These are phyloP conservation scores for Scrobipalpa atriplicella DNA, from an alignment of 2,888 invertebrate genomes.

Conservation along the genomic window DNA sequence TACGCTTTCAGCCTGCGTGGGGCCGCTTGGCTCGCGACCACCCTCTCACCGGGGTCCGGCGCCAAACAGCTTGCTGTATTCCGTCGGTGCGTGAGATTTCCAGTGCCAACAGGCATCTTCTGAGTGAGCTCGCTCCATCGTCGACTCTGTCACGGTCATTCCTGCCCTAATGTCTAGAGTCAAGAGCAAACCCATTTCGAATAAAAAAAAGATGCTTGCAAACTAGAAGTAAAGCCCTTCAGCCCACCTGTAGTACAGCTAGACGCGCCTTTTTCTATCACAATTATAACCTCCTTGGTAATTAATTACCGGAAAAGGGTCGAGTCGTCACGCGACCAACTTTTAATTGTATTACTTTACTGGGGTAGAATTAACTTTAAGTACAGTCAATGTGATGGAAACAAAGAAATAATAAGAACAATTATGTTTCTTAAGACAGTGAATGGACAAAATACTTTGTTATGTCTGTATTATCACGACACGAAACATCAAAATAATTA, in stretches of 20 bases:
- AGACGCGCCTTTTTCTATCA: not conserved
- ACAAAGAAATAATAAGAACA: not conserved
- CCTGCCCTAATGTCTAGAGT: too few relatives aligned
- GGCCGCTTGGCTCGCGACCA: too few relatives aligned
- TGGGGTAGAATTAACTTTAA: conserved; percentile 31
- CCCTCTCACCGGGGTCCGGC: too few relatives aligned
- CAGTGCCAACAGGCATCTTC: too few relatives aligned
- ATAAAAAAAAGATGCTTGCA: not conserved
- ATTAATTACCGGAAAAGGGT: conserved; percentile 32
- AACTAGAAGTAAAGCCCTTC: not conserved
- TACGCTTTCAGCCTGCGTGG: too few relatives aligned
- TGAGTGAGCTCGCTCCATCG: too few relatives aligned
- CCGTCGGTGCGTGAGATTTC: too few relatives aligned
- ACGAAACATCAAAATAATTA: too few relatives aligned
- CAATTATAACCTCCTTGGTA: conserved; percentile 8
- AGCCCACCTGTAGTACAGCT: not conserved
- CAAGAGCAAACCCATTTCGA: not conserved
- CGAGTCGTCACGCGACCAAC: conserved; percentile 37
- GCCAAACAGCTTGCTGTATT: too few relatives aligned
- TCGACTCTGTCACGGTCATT: too few relatives aligned
- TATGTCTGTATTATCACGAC: too few relatives aligned
- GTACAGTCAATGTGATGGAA: conserved; percentile 17
- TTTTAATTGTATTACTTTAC: conserved; percentile 45
- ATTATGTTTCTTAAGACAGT: not conserved
- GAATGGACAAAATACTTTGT: too few relatives aligned